A percentile compares a stretch with the other conserved stretches of the same genome.
Evolutionary conservation across 2,888 invertebrate genomes (phyloP).

Genomic region (Lomographa bimaculata): DNA sequence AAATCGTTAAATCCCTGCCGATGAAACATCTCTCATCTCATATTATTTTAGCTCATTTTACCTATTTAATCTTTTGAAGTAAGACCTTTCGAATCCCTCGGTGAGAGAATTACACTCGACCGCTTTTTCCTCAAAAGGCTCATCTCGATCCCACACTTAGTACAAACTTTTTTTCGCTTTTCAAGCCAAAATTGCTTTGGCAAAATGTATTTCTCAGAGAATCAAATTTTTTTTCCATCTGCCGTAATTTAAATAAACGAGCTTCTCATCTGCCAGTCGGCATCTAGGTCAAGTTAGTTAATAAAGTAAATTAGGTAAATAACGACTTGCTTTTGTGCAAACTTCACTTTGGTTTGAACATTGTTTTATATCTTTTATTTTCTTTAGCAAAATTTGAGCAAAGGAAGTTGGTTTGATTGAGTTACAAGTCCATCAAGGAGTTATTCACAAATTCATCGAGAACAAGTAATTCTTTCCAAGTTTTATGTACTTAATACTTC

Average conservation of each 20-base stretch:
- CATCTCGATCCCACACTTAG: slow-evolving; percentile 17
- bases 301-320: slow-evolving; percentile 43
- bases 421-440: too few species aligned
- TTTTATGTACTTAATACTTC: too few species aligned
- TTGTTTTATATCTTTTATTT: slow-evolving; percentile 22
- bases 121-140: slow-evolving; percentile 16
- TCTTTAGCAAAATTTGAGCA: too few species aligned
- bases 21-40: slow-evolving; percentile 5
- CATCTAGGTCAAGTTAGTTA: slow-evolving; percentile 39
- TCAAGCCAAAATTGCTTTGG: slow-evolving; percentile 36
- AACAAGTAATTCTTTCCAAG: too few species aligned
- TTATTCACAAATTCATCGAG: too few species aligned
- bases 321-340: slow-evolving; percentile 31
- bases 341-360: slow-evolving; percentile 27
- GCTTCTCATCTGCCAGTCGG: slow-evolving; percentile 32
- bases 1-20: slow-evolving; percentile 6
- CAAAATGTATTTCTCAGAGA: slow-evolving; percentile 33
- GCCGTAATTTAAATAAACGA: slow-evolving; percentile 44
- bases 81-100: slow-evolving; percentile 19
- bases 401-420: too few species aligned
- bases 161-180: slow-evolving; percentile 22
- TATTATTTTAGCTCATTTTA: slow-evolving; percentile 15
- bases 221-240: slow-evolving; percentile 37
- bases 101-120: slow-evolving; percentile 15
- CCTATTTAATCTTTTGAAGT: slow-evolving; percentile 29